Conservation (phyloP, 2,888 invertebrate species). For the Apodemia zela region DNA sequence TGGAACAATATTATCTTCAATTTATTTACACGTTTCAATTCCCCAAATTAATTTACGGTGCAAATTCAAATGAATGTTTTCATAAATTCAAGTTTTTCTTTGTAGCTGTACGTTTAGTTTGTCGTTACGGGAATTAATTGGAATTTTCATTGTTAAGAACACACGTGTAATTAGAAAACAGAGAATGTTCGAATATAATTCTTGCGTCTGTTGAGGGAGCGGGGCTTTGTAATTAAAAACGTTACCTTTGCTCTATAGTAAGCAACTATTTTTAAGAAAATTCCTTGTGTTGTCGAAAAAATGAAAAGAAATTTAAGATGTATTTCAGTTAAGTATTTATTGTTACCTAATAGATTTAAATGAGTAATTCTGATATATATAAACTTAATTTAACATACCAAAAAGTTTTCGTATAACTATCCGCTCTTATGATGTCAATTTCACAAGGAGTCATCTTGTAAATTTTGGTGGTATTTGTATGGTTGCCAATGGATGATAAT, state of each 20-base stretch:
- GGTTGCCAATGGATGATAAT: too few relatives aligned
- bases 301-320: background rate
- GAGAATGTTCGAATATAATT: constrained; percentile 49
- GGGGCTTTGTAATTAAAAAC: constrained; percentile 38
- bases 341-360: background rate
- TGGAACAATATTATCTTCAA: constrained; percentile 48
- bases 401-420: too few relatives aligned
- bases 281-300: constrained; percentile 17
- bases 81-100: constrained; percentile 44
- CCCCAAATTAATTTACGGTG: constrained; percentile 62
- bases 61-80: constrained; percentile 44
- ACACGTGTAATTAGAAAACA: constrained; percentile 65
- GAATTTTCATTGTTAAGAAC: constrained; percentile 63
- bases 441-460: too few relatives aligned
- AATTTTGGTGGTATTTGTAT: too few relatives aligned
- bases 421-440: too few relatives aligned
- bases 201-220: constrained; percentile 39
- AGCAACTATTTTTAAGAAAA: constrained; percentile 22
- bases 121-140: constrained; percentile 61
- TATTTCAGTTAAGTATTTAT: background rate
- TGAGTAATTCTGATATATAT: background rate
- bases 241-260: constrained; percentile 35
- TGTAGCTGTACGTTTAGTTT: constrained; percentile 57
- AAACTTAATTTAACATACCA: too few relatives aligned
- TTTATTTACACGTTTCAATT: constrained; percentile 56